A percentile compares a stretch with the other conserved stretches of the same genome.
Evolutionary conservation across 2,797 vertebrate genomes (phyloP).

Genomic region (Zonotrichia albicollis): DNA sequence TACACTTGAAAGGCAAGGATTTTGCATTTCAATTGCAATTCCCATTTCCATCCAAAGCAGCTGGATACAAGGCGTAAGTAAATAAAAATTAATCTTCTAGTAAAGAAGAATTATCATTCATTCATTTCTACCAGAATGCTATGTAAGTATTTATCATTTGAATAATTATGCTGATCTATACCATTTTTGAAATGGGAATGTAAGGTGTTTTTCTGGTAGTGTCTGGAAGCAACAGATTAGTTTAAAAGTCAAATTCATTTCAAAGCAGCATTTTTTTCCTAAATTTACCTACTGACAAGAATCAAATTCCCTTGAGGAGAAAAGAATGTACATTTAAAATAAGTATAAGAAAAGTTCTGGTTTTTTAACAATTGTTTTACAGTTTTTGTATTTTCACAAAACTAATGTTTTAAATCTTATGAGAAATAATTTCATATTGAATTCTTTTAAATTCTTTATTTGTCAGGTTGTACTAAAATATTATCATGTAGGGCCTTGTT

Average conservation of each 20-base stretch:
- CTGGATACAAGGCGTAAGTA: not conserved
- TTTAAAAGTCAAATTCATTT: not conserved
- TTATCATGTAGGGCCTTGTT: not conserved
- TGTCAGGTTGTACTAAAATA: not conserved
- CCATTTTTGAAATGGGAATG: not conserved
- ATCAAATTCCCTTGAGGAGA: not conserved
- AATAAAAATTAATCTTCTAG: conserved; percentile 27
- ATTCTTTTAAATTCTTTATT: not conserved
- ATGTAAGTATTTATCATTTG: not conserved
- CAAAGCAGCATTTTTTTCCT: not conserved
- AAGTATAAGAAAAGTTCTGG: not conserved
- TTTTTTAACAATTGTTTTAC: accelerated
- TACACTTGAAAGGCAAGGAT: not conserved
- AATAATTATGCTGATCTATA: not conserved
- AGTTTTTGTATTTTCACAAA: not conserved
- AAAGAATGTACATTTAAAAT: not conserved
- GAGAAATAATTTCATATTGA: not conserved
- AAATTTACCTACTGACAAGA: not conserved
- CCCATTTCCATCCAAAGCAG: conserved; percentile 5
- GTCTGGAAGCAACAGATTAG: not conserved
- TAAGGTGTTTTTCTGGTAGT: not conserved
- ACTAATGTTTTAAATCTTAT: not conserved
- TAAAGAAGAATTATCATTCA: not conserved
- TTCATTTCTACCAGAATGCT: not conserved
- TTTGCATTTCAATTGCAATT: conserved; percentile 14